Conservation (phyloP, 2,888 invertebrate species). For the Lochmaea capreae region DNA sequence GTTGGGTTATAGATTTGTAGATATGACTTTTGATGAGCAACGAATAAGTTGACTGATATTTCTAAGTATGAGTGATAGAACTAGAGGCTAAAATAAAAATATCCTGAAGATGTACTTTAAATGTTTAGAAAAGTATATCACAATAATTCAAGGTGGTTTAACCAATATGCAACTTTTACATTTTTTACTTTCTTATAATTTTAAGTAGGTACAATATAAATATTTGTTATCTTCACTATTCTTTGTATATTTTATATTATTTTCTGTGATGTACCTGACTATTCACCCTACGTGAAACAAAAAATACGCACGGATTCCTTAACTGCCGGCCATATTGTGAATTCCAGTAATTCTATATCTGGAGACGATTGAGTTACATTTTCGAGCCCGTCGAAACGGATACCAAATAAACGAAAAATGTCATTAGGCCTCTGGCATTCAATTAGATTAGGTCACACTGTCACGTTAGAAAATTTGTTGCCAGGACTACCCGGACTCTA, state of each 20-base stretch:
- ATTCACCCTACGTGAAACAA: slow-evolving; percentile 6
- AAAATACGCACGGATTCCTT: slow-evolving; percentile 62
- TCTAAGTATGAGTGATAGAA: too few relatives aligned
- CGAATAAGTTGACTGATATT: too few relatives aligned
- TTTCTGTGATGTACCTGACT: slow-evolving; percentile 5
- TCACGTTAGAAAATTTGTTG: slow-evolving; percentile 59
- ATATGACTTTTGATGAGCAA: too few relatives aligned
- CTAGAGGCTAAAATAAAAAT: too few relatives aligned
- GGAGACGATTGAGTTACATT: slow-evolving; percentile 61
- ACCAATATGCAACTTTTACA: not conserved
- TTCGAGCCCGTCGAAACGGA: slow-evolving; percentile 56
- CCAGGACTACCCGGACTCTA: slow-evolving; percentile 37
- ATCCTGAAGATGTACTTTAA: too few relatives aligned
- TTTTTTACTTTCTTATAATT: not conserved
- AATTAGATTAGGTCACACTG: slow-evolving; percentile 61
- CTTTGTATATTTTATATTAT: not conserved
- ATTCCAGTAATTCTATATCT: slow-evolving; percentile 64
- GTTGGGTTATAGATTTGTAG: too few relatives aligned
- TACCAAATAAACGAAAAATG: slow-evolving; percentile 64
- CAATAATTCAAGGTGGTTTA: not conserved
- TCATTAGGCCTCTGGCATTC: slow-evolving; percentile 61
- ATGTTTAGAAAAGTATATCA: too few relatives aligned
- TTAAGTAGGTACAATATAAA: not conserved
- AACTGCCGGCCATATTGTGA: slow-evolving; percentile 61
- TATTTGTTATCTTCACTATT: not conserved